Evolutionary conservation across 2,888 invertebrate species (phyloP).

Genomic region (Trachelus iudaicus): DNA sequence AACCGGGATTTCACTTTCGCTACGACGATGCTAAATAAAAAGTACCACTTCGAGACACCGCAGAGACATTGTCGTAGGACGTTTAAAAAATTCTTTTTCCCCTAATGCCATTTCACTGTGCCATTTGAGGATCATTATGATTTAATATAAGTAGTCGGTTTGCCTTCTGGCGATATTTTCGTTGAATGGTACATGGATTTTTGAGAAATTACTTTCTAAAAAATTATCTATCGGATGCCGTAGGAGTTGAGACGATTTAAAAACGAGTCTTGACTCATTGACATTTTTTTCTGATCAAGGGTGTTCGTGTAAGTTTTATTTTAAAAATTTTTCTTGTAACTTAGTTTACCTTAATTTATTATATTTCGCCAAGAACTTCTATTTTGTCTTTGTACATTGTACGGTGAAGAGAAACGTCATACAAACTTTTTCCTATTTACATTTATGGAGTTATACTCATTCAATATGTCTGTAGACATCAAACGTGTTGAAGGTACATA

Average conservation of each 20-base stretch:
- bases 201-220: neutral
- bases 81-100: neutral
- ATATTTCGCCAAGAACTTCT: neutral
- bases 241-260: neutral
- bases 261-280: neutral
- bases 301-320: neutral
- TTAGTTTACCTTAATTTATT: neutral
- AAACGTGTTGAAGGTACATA: neutral
- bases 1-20: conserved; percentile 54
- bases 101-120: conserved; percentile 9
- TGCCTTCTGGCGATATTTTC: neutral
- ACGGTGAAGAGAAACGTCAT: neutral
- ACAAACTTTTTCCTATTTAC: neutral
- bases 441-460: neutral
- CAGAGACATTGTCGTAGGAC: neutral
- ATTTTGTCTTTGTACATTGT: neutral
- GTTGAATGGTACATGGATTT: neutral
- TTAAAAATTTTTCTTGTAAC: neutral
- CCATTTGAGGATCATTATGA: neutral
- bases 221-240: neutral
- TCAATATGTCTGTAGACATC: neutral
- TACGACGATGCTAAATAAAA: conserved; percentile 10
- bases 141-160: neutral
- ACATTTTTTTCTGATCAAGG: neutral
- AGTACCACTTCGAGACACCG: neutral